Evolutionary conservation across 2,888 invertebrate genomes (phyloP).

Genomic region (Bugulina stolonifera): DNA sequence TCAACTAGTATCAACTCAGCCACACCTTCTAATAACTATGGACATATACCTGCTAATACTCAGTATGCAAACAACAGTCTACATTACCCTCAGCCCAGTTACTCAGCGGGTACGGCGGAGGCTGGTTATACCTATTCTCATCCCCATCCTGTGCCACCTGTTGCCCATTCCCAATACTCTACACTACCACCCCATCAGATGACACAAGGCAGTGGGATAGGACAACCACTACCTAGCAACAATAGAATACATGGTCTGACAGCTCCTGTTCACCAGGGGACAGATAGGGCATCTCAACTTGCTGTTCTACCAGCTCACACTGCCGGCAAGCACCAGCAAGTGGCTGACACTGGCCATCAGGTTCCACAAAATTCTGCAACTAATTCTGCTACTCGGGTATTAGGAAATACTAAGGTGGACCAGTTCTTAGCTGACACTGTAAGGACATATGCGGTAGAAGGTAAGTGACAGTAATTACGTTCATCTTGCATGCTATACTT

Average conservation of each 20-base stretch:
- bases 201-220: neutral
- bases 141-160: neutral
- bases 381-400: neutral
- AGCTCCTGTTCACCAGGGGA: neutral
- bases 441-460: constrained; percentile 75
- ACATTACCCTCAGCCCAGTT: neutral
- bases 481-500: no score
- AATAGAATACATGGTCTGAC: neutral
- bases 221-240: neutral
- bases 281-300: no score
- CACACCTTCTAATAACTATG: neutral
- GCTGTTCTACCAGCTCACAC: no score
- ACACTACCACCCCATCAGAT: neutral
- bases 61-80: neutral
- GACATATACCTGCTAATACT: neutral
- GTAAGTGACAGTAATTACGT: no score
- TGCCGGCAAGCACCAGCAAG: neutral
- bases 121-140: neutral
- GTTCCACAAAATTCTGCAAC: neutral
- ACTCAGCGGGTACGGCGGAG: neutral
- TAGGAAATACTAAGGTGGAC: neutral
- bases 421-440: constrained; percentile 56
- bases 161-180: neutral
- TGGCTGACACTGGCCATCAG: neutral
- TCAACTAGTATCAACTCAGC: neutral